These are phyloP conservation scores for Melangyna quadrimaculata DNA, from an alignment of 2,888 invertebrate species.

Conservation along the genomic window DNA sequence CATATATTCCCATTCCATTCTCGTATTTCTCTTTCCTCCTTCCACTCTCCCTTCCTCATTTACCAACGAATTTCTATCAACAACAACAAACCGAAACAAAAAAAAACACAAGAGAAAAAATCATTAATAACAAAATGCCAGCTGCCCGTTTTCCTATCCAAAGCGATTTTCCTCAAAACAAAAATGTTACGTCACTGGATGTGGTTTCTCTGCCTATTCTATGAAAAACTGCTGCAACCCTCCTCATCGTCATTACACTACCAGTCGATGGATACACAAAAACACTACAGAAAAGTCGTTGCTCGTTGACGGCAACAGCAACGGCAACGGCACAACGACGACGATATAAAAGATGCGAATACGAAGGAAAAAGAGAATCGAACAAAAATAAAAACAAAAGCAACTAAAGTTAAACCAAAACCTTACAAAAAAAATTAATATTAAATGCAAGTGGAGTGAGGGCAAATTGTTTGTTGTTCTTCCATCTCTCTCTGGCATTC, in stretches of 20 bases:
- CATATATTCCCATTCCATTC: conserved; percentile 26
- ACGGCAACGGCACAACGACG: conserved; percentile 6
- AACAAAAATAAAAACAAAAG: conserved; percentile 70
- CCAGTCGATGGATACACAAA: conserved; percentile 20
- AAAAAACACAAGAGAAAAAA: conserved; percentile 9
- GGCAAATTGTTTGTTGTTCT: conserved; percentile 69
- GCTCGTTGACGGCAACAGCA: conserved; percentile 15
- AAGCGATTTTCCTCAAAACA: conserved; percentile 54
- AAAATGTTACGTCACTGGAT: conserved; percentile 68
- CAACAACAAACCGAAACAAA: conserved; percentile 9
- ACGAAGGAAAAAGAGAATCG: conserved; percentile 41
- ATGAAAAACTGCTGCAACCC: background rate
- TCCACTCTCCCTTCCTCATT: background rate
- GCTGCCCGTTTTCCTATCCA: conserved; percentile 55
- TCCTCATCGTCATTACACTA: background rate
- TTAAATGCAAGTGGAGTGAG: conserved; percentile 40
- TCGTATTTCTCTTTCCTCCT: conserved; percentile 35
- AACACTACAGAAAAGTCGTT: conserved; percentile 12
- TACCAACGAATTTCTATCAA: background rate
- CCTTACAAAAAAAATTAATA: background rate
- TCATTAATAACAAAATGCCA: conserved; percentile 43
- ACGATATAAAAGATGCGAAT: conserved; percentile 60
- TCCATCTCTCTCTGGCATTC: conserved; percentile 43
- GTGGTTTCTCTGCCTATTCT: conserved; percentile 34
- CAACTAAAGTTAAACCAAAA: conserved; percentile 5